Evolutionary conservation across 2,888 invertebrate species (phyloP), one percentile per base, ranked within the genome.

Genomic region (Chrysodeixis includens): DNA sequence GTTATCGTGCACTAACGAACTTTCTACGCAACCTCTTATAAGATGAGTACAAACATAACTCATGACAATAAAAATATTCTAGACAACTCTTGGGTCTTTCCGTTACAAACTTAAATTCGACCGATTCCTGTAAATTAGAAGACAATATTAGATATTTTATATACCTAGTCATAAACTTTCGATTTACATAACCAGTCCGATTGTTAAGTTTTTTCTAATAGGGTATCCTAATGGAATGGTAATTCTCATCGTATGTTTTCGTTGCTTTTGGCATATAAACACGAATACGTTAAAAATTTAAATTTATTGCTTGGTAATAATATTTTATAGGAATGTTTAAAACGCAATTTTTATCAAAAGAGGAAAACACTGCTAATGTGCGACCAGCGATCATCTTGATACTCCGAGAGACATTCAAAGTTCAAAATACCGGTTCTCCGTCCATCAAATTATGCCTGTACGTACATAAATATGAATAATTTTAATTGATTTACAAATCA

Each of bases 1-100:
- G 89, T 90, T 93, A 92, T 92, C 90, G 76, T 79, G 76, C 86
- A 85, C 87, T 91, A 90, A 92, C 91, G 83, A 91, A 92, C 91
- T 91, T 92, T 92, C 89, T 86, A 88, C 81, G 74, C 74, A 79
- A 71, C 65, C 54, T 62, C 64, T 44, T 54, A 61, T 40, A 67
- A 65, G 40, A 70, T 32, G 56, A 30, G 51, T 68, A 55, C 44
- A 20, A 54, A 64, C 57, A 65, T 71, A 66, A 69, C n/a, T 40
- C 49, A 40, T 18, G 62, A 71, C 51, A 58, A 73, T 64, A 69
- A 69, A 75, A 56, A 46, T 52, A 32, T 35, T 40, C 57, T 56
- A 59, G 53, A 66, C 57, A 65, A n/a, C 57, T 30, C 20, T 67
- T 57, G 40, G 52, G 49, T 56, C 44, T 26, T n/a, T 64, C 69